Conservation (phyloP, 1,140 invertebrate genomes). For the Drosophila sp. region DNA sequence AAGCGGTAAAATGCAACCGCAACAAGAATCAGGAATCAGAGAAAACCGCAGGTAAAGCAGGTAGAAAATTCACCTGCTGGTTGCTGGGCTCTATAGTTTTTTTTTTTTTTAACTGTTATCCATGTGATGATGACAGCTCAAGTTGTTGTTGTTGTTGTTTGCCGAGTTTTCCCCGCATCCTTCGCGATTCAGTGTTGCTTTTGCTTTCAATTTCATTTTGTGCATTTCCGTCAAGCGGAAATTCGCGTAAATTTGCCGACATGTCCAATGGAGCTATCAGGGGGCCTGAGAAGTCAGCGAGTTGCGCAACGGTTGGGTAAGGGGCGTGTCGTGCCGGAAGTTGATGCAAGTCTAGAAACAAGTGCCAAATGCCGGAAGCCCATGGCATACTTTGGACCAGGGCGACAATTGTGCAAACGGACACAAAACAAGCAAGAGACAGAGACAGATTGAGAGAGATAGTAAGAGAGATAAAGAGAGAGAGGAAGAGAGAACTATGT, state of each 20-base stretch:
- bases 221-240: constrained; percentile 81
- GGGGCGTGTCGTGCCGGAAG: constrained; percentile 62
- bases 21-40: constrained; percentile 6
- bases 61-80: neutral
- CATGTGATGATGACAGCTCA: constrained; percentile 47
- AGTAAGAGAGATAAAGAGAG: constrained; percentile 1
- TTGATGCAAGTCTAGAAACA: constrained; percentile 82
- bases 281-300: neutral
- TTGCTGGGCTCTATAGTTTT: neutral
- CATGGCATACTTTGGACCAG: constrained; percentile 61
- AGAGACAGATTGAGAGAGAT: too few relatives aligned
- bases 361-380: constrained; percentile 80
- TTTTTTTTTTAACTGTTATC: constrained; percentile 27
- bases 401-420: constrained; percentile 29
- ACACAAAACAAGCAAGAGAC: neutral
- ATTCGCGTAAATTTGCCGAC: constrained; percentile 80
- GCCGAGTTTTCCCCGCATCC: neutral
- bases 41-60: neutral
- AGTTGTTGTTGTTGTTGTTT: constrained; percentile 15
- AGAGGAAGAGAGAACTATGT: constrained; percentile 33
- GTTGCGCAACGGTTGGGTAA: neutral
- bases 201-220: constrained; percentile 74
- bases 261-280: constrained; percentile 53
- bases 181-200: constrained; percentile 16
- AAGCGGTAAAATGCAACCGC: constrained; percentile 25